Evolutionary conservation across 2,797 vertebrate species (phyloP).

Genomic region (Cottoperca gobio): DNA sequence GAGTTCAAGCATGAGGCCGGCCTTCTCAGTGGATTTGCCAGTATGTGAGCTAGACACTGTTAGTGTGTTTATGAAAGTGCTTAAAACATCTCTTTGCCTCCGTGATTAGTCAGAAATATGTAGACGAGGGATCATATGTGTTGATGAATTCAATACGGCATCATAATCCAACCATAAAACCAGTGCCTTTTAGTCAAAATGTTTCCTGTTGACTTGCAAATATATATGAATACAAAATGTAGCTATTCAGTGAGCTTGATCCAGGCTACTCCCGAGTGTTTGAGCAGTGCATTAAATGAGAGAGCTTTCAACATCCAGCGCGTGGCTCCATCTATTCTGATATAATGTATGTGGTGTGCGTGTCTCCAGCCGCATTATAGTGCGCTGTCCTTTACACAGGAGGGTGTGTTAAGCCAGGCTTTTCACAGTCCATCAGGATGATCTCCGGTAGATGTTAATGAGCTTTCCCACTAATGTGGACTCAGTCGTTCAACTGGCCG

Average conservation of each 20-base stretch:
- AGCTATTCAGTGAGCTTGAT: neutral
- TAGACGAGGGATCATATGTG: neutral
- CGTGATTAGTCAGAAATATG: slow-evolving; percentile 6
- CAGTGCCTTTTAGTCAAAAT: neutral
- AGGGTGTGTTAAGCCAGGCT: slow-evolving; percentile 79
- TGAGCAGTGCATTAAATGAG: neutral
- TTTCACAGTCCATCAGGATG: slow-evolving; percentile 80
- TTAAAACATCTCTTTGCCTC: slow-evolving; percentile 17
- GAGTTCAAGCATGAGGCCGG: slow-evolving; percentile 51
- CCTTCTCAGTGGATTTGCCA: slow-evolving; percentile 18
- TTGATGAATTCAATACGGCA: slow-evolving; percentile 13
- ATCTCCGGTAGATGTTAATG: slow-evolving; percentile 77
- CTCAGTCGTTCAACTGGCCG: slow-evolving; percentile 71
- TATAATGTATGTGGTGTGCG: slow-evolving; percentile 21
- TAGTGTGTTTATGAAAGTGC: slow-evolving; percentile 18
- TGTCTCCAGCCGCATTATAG: slow-evolving; percentile 53
- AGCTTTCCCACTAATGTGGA: slow-evolving; percentile 77
- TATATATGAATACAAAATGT: neutral
- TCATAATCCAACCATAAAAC: neutral
- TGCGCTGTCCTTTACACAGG: slow-evolving; percentile 55
- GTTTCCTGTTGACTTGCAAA: slow-evolving; percentile 1
- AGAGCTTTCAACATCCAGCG: slow-evolving; percentile 21
- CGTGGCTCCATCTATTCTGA: slow-evolving; percentile 25
- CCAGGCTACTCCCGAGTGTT: neutral
- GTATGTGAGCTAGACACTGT: slow-evolving; percentile 16